Percentiles rank a stretch among this genome's conserved stretches.
Evolutionary conservation across 2,797 vertebrate species (phyloP).

Genomic region (Squalus acanthias): DNA sequence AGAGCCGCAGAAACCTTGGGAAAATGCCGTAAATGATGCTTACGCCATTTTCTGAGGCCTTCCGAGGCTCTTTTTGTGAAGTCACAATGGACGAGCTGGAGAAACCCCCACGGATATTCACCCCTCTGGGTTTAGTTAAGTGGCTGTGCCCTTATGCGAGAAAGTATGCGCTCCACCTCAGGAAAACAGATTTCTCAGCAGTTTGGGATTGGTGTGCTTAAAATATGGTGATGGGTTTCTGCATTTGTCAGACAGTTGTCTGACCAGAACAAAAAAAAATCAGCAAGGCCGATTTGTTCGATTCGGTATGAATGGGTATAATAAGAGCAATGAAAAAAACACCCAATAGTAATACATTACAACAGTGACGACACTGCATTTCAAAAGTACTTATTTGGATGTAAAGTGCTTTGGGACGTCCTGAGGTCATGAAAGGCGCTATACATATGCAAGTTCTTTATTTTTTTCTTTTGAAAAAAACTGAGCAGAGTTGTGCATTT

Average conservation of each 20-base stretch:
- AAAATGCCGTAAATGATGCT: too few species aligned
- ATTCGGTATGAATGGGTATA: background rate
- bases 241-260: background rate
- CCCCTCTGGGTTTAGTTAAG: too few species aligned
- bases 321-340: background rate
- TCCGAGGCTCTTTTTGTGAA: background rate
- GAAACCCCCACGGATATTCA: background rate
- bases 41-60: background rate
- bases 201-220: background rate
- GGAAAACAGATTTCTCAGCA: background rate
- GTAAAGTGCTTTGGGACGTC: background rate
- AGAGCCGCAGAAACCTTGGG: background rate
- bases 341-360: background rate
- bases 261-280: background rate
- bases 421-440: background rate
- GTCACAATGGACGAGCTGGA: background rate
- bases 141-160: background rate
- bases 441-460: background rate
- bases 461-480: background rate
- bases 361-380: background rate
- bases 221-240: background rate
- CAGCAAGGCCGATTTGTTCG: background rate
- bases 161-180: background rate
- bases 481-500: background rate
- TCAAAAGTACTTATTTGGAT: background rate